Evolutionary conservation across 2,797 vertebrate genomes (phyloP), one percentile per base, ranked within the genome.

Genomic region (Hypotaenidia philippensis): DNA sequence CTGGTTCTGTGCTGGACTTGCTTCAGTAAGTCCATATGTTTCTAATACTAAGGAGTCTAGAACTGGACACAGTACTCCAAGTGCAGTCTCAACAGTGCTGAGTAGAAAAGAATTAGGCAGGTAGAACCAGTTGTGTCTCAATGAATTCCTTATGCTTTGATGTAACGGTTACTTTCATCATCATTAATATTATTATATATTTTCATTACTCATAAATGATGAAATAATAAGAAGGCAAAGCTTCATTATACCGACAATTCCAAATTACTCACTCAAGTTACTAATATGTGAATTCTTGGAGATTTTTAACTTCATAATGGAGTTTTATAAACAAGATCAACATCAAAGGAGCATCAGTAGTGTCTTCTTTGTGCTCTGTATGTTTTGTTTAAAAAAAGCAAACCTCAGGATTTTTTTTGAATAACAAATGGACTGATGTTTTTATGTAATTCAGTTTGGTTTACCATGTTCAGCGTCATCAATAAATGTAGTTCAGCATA

Each of bases 11-110:
- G 5, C 5, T n/a, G 26, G 23, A 56, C 26, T 34, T 32, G 11
- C 12, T 44, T 49, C 32, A n/a, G 13, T 22, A 63, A 49, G 9
- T 38, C 21, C 21, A 2, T 8, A 12, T 15, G 8, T 83, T 78
- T 83, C 52, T 63, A 4, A 3, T 21, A 32, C 2, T 25, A 50
- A 87, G 45, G 14, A 61, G 13, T 19, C 59, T 29, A 75, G 36
- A 78, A 56, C 8, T 45, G 22, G 27, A 9, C 11, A 47, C 0
- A 0, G 10, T 64, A 36, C 4, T 64, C 9, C 31, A 61, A 13
- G 38, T 32, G 13, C 32, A 45, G 11, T 53, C 25, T 59, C 38
- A 55, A 19, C 21, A 36, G 27, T 11, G 18, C 8, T 49, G 9
- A n/a, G 16, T 7, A 34, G 11, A 61, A 80, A 71, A 65, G 12